These are phyloP conservation scores for Cotesia typhae DNA, from an alignment of 1,140 invertebrate genomes.

Conservation along the genomic window DNA sequence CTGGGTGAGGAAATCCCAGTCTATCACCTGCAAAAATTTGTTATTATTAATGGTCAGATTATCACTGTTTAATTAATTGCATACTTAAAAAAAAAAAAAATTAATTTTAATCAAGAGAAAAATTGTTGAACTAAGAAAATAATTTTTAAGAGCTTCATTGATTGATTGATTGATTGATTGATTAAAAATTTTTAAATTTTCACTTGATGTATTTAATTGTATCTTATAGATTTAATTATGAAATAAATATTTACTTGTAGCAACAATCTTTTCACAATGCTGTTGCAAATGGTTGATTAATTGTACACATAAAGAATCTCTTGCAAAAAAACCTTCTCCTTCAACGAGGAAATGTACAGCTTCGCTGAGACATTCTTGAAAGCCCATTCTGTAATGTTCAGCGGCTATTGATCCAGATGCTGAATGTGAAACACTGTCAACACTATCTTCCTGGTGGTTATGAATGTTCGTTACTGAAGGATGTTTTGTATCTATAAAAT, in stretches of 20 bases:
- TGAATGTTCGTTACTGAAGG: slow-evolving; percentile 52
- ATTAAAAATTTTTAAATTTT: no score
- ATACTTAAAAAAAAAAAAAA: no score
- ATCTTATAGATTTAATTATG: not conserved
- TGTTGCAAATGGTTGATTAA: slow-evolving; percentile 85
- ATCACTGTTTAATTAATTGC: no score
- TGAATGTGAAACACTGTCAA: slow-evolving; percentile 61
- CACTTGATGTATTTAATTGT: not conserved
- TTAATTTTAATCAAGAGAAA: no score
- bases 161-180: no score
- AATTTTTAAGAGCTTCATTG: no score
- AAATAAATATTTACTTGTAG: slow-evolving; percentile 63
- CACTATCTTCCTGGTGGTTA: slow-evolving; percentile 61
- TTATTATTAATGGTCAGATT: no score
- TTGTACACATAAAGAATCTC: slow-evolving; percentile 82
- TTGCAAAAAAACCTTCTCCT: slow-evolving; percentile 79
- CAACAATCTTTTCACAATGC: slow-evolving; percentile 77
- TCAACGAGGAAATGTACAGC: slow-evolving; percentile 90
- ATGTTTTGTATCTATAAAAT: slow-evolving; percentile 57
- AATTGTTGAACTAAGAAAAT: no score
- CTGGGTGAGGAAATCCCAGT: slow-evolving; percentile 65
- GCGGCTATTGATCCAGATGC: slow-evolving; percentile 53
- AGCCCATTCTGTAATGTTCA: slow-evolving; percentile 79
- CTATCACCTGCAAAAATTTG: slow-evolving; percentile 62
- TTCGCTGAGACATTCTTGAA: slow-evolving; percentile 90